Percentiles rank a stretch among this genome's conserved stretches.
phyloP scores from a whole-genome alignment of 2,888 invertebrate genomes.

The Apomyelois bistriatella region DNA sequence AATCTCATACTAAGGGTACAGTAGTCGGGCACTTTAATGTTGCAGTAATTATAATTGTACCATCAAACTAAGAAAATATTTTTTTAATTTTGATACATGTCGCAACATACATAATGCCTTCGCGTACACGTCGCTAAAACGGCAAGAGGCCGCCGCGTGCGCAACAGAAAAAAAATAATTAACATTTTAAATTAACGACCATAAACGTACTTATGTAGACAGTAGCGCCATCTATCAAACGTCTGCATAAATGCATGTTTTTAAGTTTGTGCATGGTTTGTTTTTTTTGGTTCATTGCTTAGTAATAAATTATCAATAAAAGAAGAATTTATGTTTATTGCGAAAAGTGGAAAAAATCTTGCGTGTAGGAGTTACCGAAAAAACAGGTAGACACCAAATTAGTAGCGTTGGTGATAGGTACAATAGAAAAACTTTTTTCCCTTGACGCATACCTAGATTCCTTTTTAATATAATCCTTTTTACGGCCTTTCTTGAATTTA shows the following conservation, averaged over 20 bases:
- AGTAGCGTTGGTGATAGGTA: too few species aligned
- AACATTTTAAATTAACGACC: conserved; percentile 7
- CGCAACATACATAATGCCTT: not conserved
- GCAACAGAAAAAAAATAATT: conserved; percentile 6
- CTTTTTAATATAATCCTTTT: too few species aligned
- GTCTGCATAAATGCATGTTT: not conserved
- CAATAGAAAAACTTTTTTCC: too few species aligned
- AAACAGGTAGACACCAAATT: too few species aligned
- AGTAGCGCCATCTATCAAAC: conserved; percentile 10
- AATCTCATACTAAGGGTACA: too few species aligned
- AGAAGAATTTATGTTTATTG: too few species aligned
- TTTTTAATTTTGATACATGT: conserved; percentile 1
- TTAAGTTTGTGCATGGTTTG: not conserved
- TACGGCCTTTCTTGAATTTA: too few species aligned
- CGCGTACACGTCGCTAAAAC: not conserved
- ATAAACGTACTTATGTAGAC: not conserved
- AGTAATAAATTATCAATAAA: too few species aligned
- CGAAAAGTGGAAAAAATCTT: too few species aligned
- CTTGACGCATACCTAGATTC: too few species aligned
- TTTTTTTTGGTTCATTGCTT: too few species aligned
- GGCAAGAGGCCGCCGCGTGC: not conserved
- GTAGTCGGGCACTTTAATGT: not conserved
- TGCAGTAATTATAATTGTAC: not conserved
- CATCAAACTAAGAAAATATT: not conserved
- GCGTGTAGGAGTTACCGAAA: too few species aligned